These are phyloP conservation scores for Heliconius melpomene DNA, from an alignment of 1,140 invertebrate genomes.

Conservation along the genomic window DNA sequence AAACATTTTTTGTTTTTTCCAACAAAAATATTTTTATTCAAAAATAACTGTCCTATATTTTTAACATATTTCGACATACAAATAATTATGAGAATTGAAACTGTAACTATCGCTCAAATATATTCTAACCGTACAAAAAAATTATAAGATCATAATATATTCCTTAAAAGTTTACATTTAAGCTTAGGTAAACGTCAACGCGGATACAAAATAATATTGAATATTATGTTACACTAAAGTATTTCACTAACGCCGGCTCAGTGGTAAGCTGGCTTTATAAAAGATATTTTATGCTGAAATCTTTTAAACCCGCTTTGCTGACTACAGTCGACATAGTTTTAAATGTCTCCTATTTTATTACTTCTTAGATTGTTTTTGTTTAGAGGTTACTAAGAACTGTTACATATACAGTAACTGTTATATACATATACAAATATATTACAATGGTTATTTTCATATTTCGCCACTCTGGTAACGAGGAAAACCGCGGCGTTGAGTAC, in stretches of 20 bases:
- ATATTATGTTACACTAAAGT: slow-evolving; percentile 26
- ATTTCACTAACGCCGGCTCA: slow-evolving; percentile 37
- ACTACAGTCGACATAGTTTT: slow-evolving; percentile 40
- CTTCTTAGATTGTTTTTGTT: slow-evolving; percentile 17
- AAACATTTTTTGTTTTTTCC: too few relatives aligned
- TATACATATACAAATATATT: too few relatives aligned
- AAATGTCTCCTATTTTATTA: slow-evolving; percentile 35
- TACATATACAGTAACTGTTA: neutral
- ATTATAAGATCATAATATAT: neutral
- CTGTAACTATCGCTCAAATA: neutral
- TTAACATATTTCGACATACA: too few relatives aligned
- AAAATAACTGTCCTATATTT: too few relatives aligned
- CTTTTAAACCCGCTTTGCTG: slow-evolving; percentile 38
- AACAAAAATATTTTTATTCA: too few relatives aligned
- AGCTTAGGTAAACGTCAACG: neutral
- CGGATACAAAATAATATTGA: slow-evolving; percentile 11
- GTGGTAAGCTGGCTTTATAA: slow-evolving; percentile 41
- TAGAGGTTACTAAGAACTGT: neutral
- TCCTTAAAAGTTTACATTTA: slow-evolving; percentile 3
- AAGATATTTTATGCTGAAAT: slow-evolving; percentile 41
- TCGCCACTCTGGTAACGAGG: too few relatives aligned
- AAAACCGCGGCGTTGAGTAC: too few relatives aligned
- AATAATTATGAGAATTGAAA: neutral
- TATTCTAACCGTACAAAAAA: neutral
- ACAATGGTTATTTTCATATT: too few relatives aligned